phyloP scores from a whole-genome alignment of 2,113 vertebrate genomes.

The Trematomus loennbergii region DNA sequence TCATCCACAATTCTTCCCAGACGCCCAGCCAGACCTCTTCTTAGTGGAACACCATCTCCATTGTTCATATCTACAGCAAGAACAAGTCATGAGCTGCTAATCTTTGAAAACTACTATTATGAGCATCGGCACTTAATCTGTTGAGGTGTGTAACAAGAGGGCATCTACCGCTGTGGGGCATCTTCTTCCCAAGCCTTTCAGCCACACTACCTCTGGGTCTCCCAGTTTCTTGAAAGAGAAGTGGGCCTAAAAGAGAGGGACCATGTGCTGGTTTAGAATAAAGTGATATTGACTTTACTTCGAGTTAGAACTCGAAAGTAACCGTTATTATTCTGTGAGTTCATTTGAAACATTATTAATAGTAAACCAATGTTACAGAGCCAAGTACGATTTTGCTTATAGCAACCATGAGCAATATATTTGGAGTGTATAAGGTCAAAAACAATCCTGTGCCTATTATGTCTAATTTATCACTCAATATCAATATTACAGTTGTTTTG shows the following conservation, averaged over 20 bases:
- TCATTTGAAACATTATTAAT: neutral
- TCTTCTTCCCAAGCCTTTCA: conserved; percentile 86
- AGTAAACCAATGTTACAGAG: neutral
- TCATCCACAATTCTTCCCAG: conserved; percentile 87
- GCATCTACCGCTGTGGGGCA: conserved; percentile 43
- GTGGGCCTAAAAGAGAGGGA: neutral
- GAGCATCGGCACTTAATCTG: rapidly evolving
- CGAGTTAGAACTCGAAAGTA: neutral
- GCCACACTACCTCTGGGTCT: conserved; percentile 77
- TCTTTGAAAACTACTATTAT: neutral
- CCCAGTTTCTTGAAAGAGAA: conserved; percentile 75
- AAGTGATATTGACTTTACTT: neutral
- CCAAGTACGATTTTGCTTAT: neutral
- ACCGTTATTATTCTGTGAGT: neutral
- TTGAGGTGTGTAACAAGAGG: neutral
- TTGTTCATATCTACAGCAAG: conserved; percentile 62
- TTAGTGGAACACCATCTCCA: conserved; percentile 75
- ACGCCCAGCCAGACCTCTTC: conserved; percentile 87
- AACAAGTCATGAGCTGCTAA: conserved; percentile 1
- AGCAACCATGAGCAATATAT: neutral
- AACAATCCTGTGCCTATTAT: neutral
- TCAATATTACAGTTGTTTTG: neutral
- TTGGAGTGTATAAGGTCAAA: neutral
- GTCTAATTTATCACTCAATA: neutral
- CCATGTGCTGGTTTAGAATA: neutral